Conservation (phyloP, 2,888 invertebrate species). For the Agrypnus murinus region DNA sequence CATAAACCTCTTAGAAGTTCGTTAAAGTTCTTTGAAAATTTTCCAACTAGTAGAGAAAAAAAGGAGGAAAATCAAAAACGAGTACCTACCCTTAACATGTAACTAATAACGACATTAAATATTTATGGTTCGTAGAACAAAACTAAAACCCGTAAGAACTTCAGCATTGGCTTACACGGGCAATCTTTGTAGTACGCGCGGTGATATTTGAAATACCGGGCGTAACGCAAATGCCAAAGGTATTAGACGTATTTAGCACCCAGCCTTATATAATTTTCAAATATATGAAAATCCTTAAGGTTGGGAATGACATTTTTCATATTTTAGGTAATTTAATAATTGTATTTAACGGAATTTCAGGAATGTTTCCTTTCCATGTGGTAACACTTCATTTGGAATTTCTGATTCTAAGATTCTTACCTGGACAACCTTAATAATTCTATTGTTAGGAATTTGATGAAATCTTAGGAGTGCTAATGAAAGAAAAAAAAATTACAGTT, state of each 20-base stretch:
- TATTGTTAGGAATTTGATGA: too few species aligned
- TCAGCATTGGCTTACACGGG: constrained; percentile 6
- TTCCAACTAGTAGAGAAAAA: too few species aligned
- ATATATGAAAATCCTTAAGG: constrained; percentile 34
- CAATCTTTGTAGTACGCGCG: constrained; percentile 21
- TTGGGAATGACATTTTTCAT: constrained; percentile 11
- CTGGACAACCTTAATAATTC: too few species aligned
- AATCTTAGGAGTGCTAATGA: too few species aligned
- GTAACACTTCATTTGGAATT: too few species aligned
- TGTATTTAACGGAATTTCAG: constrained; percentile 19
- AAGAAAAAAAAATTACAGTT: too few species aligned
- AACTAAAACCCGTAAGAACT: constrained; percentile 10
- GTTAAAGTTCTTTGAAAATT: too few species aligned
- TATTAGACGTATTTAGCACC: constrained; percentile 33
- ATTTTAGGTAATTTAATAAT: constrained; percentile 14
- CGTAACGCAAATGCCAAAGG: constrained; percentile 35
- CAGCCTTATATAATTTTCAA: constrained; percentile 28
- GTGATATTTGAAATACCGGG: constrained; percentile 32
- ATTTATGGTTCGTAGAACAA: constrained; percentile 4
- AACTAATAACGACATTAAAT: too few species aligned
- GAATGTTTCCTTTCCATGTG: not conserved
- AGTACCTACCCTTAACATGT: too few species aligned
- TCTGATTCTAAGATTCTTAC: too few species aligned
- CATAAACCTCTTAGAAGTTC: too few species aligned
- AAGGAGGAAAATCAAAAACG: too few species aligned